Base-by-base conservation (phyloP, 2,888 invertebrate genomes). In the Lamproptera curius region DNA sequence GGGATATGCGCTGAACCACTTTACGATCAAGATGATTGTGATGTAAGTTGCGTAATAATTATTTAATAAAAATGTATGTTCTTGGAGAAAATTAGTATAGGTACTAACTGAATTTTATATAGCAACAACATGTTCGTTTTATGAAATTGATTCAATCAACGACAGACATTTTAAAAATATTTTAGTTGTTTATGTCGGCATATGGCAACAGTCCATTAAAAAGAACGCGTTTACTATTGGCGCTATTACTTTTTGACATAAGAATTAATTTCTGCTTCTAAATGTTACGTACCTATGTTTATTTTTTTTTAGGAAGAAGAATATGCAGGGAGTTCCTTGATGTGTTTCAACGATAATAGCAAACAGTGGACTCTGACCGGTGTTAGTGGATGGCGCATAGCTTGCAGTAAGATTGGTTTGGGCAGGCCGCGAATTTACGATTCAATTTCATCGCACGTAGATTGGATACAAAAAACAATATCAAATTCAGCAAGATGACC, bases 251-350 rank as follows among this genome's bases (percentile, higher is more conserved):
- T n/a, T n/a, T n/a, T n/a, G n/a, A n/a, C n/a, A n/a, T n/a, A n/a
- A n/a, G n/a, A n/a, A n/a, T n/a, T n/a, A n/a, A n/a, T n/a, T n/a
- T n/a, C n/a, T n/a, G n/a, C n/a, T n/a, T n/a, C n/a, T n/a, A 31
- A 3, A 31, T 2, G 3, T 31, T 31, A 31, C 3, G 13, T 31
- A 31, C 10, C 2, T 13, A 31, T 11, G 2, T 11, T 31, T 26
- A 17, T 8, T 33, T 34, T 46, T 16, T 33, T 40, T 53, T 72
- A 95, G 95, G 95, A 95, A 77, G 95, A 95, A 82, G 95, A 96
- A 80, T 93, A 94, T 61, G 95, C 96, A 5, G 96, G 96, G 11
- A 95, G 94, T 76, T 94, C 96, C 3, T 92, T 96, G 89, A 91
- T 95, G 67, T 96, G 96, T 65, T 90, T 94, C 15, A 90, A 93